These are phyloP conservation scores for Melipona bicolor DNA, from an alignment of 2,888 invertebrate species.

Conservation along the genomic window DNA sequence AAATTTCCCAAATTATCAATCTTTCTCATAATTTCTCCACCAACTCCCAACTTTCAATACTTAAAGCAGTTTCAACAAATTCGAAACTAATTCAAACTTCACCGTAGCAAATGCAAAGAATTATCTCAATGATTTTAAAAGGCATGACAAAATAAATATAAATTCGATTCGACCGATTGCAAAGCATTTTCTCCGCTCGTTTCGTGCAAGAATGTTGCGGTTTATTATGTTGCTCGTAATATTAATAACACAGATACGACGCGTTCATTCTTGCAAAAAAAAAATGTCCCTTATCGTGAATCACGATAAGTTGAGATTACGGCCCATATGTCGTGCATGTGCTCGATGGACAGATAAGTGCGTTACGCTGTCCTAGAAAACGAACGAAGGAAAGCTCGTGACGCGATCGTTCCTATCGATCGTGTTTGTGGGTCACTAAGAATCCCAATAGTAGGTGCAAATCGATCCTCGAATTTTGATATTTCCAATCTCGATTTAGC, in stretches of 20 bases:
- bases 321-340: slow-evolving; percentile 75
- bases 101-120: accelerated
- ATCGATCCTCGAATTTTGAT: not conserved
- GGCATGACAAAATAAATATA: not conserved
- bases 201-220: not conserved
- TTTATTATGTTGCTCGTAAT: slow-evolving; percentile 45
- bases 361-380: slow-evolving; percentile 65
- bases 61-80: not conserved
- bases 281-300: slow-evolving; percentile 71
- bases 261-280: slow-evolving; percentile 62
- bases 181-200: not conserved
- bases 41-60: too few relatives aligned
- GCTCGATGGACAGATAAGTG: slow-evolving; percentile 66
- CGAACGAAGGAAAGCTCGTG: slow-evolving; percentile 33
- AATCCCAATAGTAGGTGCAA: not conserved
- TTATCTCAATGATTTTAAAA: not conserved
- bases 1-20: not conserved
- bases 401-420: slow-evolving; percentile 1
- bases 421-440: slow-evolving; percentile 16
- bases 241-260: slow-evolving; percentile 66
- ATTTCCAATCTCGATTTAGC: too few relatives aligned
- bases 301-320: slow-evolving; percentile 77
- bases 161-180: not conserved
- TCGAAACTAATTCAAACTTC: not conserved
- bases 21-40: not conserved